A percentile compares a stretch with the other conserved stretches of the same genome.
Conservation (phyloP, 2,797 vertebrate genomes). For the Melanotaenia pygmaea region DNA sequence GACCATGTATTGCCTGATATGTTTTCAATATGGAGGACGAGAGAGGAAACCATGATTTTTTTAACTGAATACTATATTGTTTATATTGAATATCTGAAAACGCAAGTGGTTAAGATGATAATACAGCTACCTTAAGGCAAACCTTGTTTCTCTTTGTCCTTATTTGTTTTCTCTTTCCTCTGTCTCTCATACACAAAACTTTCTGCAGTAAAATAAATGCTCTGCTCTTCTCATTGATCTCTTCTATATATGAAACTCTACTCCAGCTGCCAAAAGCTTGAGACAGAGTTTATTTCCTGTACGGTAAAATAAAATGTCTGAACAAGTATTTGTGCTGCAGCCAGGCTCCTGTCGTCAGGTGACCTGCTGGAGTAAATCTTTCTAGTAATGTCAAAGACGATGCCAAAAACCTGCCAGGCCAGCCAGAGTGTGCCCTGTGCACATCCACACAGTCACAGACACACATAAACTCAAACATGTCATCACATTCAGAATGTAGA, state of each 20-base stretch:
- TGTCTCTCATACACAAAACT: slow-evolving; percentile 42
- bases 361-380: slow-evolving; percentile 73
- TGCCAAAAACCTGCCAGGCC: slow-evolving; percentile 74
- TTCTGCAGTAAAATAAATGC: slow-evolving; percentile 59
- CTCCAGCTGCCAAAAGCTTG: slow-evolving; percentile 53
- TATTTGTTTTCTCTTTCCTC: slow-evolving; percentile 35
- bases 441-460: slow-evolving; percentile 1
- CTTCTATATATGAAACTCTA: slow-evolving; percentile 27
- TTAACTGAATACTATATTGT: slow-evolving; percentile 51
- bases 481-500: slow-evolving; percentile 2
- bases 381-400: slow-evolving; percentile 65
- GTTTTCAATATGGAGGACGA: slow-evolving; percentile 66
- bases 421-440: slow-evolving; percentile 47
- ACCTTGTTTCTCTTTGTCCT: slow-evolving; percentile 41
- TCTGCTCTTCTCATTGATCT: slow-evolving; percentile 39
- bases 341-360: slow-evolving; percentile 79
- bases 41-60: slow-evolving; percentile 29
- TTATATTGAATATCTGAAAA: slow-evolving; percentile 59
- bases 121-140: slow-evolving; percentile 18
- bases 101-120: slow-evolving; percentile 51
- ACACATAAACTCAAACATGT: slow-evolving; percentile 7
- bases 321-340: slow-evolving; percentile 69
- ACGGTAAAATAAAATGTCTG: slow-evolving; percentile 63
- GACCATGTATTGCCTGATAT: slow-evolving; percentile 55
- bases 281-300: slow-evolving; percentile 50